Base-by-base conservation (phyloP, 2,113 vertebrate genomes). In the Anguilla rostrata region DNA sequence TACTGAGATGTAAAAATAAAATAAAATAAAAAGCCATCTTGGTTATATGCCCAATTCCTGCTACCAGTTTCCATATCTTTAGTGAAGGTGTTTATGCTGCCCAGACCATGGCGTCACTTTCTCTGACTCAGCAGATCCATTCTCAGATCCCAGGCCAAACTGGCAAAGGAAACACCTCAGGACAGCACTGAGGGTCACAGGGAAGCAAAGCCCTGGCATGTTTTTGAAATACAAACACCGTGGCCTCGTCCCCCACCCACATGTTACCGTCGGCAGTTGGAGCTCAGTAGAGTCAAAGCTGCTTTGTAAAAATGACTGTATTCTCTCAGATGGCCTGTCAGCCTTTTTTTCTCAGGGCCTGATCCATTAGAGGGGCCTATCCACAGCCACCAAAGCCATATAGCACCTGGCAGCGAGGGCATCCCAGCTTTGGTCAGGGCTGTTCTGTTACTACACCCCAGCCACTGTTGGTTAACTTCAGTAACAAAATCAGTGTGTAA, bases 141-240 rank as follows among this genome's bases (percentile, higher is more conserved):
- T 75, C 41, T 81, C 40, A 81, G 80, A 75, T 71, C 63, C 63
- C 26, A 71, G 63, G 63, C 63, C 63, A 71, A 71, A 71, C 22
- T n/a, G 26, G 22, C 20, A n/a, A 22, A 71, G n/a, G 71, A 75
- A n/a, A 34, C n/a, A 26, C 8, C 71, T n/a, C 71, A 34, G 26
- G 5, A 22, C 29, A 29, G n/a, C 26, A n/a, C 29, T 75, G 26
- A 34, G 71, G 11, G 26, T 9, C 43, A n/a, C 20, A 20, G 63
- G 63, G 63, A 18, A 14, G 57, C 57, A 60, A 26, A 66, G 60
- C 60, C 20, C 4, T 34, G 12, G 71, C 71, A 12, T 34, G 1
- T 6, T 34, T 75, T 75, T 75, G 29, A 75, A 75, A 34, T 34
- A 0, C 29, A n/a, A 75, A 29, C 16, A n/a, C 71, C 26, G 8